Evolutionary conservation across 2,113 vertebrate genomes (phyloP).

Genomic region (Syngnathus floridae): DNA sequence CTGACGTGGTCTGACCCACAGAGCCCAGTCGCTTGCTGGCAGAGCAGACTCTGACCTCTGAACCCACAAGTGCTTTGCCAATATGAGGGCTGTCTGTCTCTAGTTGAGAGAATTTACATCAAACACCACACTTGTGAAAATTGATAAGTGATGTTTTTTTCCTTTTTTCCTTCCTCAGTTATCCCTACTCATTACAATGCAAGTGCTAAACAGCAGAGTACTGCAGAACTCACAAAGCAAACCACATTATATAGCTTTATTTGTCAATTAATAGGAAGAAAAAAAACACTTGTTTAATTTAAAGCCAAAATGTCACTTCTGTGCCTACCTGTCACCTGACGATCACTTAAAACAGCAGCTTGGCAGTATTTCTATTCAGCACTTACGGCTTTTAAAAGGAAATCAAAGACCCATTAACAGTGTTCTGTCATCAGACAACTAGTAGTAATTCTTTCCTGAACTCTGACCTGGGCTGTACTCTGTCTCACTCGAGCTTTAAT

Average conservation of each 20-base stretch:
- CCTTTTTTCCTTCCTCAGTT: neutral
- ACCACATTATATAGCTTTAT: neutral
- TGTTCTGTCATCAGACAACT: constrained; percentile 39
- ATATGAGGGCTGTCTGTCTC: constrained; percentile 24
- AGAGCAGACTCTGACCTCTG: constrained; percentile 51
- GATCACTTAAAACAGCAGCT: constrained; percentile 25
- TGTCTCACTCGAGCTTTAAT: constrained; percentile 24
- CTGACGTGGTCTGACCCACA: constrained; percentile 54
- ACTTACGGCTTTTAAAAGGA: constrained; percentile 58
- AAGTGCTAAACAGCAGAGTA: neutral
- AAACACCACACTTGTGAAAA: constrained; percentile 5
- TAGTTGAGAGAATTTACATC: constrained; percentile 12
- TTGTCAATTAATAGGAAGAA: neutral
- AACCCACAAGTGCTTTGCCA: constrained; percentile 37
- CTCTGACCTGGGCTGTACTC: constrained; percentile 46
- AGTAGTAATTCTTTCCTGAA: constrained; percentile 57
- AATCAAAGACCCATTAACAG: constrained; percentile 65
- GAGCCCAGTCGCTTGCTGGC: constrained; percentile 40
- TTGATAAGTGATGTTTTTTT: neutral
- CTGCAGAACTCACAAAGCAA: neutral
- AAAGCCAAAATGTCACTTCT: constrained; percentile 8
- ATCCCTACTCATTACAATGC: neutral
- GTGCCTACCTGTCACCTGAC: constrained; percentile 19
- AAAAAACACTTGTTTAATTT: constrained; percentile 8
- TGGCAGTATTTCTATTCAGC: constrained; percentile 43